Evolutionary conservation across 2,888 invertebrate genomes (phyloP).

Genomic region (Liposcelis brunnea): DNA sequence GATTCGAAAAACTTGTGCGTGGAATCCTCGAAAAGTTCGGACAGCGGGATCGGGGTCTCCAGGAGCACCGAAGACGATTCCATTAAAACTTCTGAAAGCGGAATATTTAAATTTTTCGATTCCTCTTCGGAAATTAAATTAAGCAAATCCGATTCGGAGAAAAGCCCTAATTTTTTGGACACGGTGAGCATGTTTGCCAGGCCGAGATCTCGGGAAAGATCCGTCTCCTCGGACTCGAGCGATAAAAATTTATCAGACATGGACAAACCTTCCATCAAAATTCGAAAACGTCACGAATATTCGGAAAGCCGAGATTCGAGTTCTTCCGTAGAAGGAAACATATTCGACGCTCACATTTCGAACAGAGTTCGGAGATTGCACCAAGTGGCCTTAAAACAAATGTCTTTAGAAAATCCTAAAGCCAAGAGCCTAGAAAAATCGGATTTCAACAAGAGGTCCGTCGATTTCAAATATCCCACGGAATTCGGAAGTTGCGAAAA

Average conservation of each 20-base stretch:
- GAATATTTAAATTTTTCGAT: no score
- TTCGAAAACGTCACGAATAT: conserved; percentile 3
- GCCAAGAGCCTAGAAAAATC: not conserved
- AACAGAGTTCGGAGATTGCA: conserved; percentile 4
- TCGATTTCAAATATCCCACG: not conserved
- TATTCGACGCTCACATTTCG: conserved; percentile 2
- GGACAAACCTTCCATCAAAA: conserved; percentile 5
- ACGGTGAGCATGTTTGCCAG: not conserved
- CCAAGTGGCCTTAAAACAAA: conserved; percentile 3
- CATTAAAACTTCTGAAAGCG: no score
- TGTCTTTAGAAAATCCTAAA: not conserved
- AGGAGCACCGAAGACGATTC: conserved; percentile 3
- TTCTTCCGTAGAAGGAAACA: conserved; percentile 5
- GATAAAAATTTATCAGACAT: conserved; percentile 6
- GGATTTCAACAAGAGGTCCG: not conserved
- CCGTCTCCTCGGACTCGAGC: conserved; percentile 4
- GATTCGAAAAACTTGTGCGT: conserved; percentile 4
- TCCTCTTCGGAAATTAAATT: not conserved
- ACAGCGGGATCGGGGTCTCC: conserved; percentile 1
- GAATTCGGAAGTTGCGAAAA: conserved; percentile 3
- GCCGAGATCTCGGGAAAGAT: not conserved
- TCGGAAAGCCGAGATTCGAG: conserved; percentile 4
- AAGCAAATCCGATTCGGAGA: conserved; percentile 4
- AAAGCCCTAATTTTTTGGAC: conserved; percentile 6
- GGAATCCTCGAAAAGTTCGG: conserved; percentile 3